A percentile compares a stretch with the other conserved stretches of the same genome.
Evolutionary conservation across 2,888 invertebrate genomes (phyloP).

Genomic region (Nemurella pictetii): DNA sequence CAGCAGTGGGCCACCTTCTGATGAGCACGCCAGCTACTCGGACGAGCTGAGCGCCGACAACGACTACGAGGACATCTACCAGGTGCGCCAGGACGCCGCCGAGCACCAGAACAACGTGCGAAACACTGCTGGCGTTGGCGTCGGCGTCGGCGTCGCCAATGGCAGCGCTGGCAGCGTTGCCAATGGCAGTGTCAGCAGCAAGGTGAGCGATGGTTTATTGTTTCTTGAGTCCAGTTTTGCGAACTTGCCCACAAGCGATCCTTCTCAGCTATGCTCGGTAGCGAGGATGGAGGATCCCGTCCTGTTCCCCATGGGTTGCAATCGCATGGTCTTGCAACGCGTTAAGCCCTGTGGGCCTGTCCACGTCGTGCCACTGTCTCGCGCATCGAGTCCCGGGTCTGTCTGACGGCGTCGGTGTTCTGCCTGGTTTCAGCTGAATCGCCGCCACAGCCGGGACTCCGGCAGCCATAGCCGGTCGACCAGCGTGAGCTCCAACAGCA

Average conservation of each 20-base stretch:
- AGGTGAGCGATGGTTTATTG: constrained; percentile 23
- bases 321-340: no score
- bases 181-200: constrained; percentile 63
- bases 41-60: constrained; percentile 49
- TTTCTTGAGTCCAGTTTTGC: no score
- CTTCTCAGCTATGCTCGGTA: no score
- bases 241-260: no score
- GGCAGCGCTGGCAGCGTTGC: constrained; percentile 55
- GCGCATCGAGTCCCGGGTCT: no score
- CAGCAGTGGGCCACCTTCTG: constrained; percentile 66
- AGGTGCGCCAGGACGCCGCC: constrained; percentile 64
- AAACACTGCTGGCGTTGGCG: constrained; percentile 30
- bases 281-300: no score
- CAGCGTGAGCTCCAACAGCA: constrained; percentile 52
- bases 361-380: no score
- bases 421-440: constrained; percentile 32
- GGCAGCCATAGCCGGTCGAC: constrained; percentile 76
- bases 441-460: constrained; percentile 58
- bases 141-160: constrained; percentile 28
- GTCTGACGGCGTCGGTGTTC: neutral
- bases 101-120: constrained; percentile 40
- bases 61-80: constrained; percentile 82
- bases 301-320: no score
- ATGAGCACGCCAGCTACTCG: constrained; percentile 64
- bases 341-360: no score